These are phyloP conservation scores for Dendronephthya gigantea DNA, from an alignment of 64 coral and sea anemone species.

Conservation along the genomic window DNA sequence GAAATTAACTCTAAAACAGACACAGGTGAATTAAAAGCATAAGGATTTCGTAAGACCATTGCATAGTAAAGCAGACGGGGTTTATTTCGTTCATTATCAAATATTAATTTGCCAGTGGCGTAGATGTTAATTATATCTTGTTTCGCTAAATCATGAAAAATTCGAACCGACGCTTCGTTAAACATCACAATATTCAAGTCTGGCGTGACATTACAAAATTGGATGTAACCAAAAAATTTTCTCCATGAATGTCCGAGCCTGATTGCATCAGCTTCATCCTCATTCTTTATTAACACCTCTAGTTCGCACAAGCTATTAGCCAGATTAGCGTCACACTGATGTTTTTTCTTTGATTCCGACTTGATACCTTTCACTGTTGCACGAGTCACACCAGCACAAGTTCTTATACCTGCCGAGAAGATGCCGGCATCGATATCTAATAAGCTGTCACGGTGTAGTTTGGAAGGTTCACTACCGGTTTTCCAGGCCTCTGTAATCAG, in stretches of 20 bases:
- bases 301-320: background rate
- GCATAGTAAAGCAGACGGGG: background rate
- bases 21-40: background rate
- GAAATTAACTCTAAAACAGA: slow-evolving; percentile 3
- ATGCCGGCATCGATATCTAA: background rate
- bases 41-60: background rate
- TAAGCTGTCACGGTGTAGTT: background rate
- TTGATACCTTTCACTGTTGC: background rate
- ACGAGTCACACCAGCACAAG: background rate
- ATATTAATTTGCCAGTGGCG: slow-evolving; percentile 10
- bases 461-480: background rate
- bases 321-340: background rate
- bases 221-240: slow-evolving; percentile 27
- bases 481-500: background rate
- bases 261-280: background rate
- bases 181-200: slow-evolving; percentile 16
- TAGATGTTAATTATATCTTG: slow-evolving; percentile 9
- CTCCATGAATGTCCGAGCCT: background rate
- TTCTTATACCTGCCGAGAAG: background rate
- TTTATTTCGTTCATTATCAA: background rate
- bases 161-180: slow-evolving; percentile 13
- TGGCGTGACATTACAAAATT: background rate
- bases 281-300: background rate
- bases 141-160: slow-evolving; percentile 15
- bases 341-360: background rate